Evolutionary conservation across 2,888 invertebrate genomes (phyloP).

Genomic region (Acleris cristana): DNA sequence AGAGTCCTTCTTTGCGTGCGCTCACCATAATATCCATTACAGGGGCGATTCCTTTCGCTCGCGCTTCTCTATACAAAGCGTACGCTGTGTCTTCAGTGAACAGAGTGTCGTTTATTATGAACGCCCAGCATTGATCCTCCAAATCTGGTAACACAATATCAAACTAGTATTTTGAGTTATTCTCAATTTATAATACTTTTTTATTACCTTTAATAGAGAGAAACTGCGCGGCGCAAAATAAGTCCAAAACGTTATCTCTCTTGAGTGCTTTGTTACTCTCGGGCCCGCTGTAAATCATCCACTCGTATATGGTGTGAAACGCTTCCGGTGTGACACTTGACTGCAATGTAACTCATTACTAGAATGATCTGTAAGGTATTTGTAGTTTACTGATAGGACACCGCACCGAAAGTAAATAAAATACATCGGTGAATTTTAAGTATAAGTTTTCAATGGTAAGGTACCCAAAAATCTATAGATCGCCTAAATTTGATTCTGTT

Average conservation of each 20-base stretch:
- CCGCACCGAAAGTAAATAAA: no score
- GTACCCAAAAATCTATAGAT: no score
- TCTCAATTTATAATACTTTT: background rate
- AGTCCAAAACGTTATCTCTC: slow-evolving; percentile 88
- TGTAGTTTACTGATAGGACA: background rate
- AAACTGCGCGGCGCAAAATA: slow-evolving; percentile 89
- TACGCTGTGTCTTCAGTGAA: slow-evolving; percentile 91
- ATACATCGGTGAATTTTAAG: no score
- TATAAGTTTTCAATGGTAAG: no score
- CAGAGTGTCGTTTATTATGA: slow-evolving; percentile 87
- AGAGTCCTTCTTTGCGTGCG: background rate
- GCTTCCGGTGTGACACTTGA: slow-evolving; percentile 80
- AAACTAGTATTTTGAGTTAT: background rate
- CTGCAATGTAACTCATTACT: slow-evolving; percentile 46
- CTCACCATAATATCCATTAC: slow-evolving; percentile 87
- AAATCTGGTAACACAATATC: slow-evolving; percentile 77
- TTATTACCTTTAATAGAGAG: slow-evolving; percentile 86
- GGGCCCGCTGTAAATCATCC: slow-evolving; percentile 88
- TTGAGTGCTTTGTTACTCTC: slow-evolving; percentile 86
- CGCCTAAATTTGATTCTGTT: no score
- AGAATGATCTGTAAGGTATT: slow-evolving; percentile 1
- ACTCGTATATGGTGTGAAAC: slow-evolving; percentile 90
- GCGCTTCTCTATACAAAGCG: slow-evolving; percentile 86
- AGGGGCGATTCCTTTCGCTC: slow-evolving; percentile 79
- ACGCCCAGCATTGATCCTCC: slow-evolving; percentile 90